Evolutionary conservation across 2,888 invertebrate species (phyloP).

Genomic region (Flexamia atlantica): DNA sequence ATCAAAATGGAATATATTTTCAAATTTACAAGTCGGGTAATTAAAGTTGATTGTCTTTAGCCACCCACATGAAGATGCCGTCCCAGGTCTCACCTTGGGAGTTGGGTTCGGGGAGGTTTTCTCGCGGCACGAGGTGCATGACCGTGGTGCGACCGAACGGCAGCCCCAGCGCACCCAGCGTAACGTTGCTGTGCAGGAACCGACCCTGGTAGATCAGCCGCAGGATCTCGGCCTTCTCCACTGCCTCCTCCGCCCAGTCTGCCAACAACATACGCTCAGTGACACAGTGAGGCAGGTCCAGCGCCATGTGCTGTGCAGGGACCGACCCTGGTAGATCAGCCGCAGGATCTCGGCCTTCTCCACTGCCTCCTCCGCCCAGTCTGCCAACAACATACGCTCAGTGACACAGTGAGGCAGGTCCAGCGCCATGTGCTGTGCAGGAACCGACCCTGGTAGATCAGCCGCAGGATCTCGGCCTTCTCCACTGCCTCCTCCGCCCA

Average conservation of each 20-base stretch:
- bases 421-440: constrained; percentile 98
- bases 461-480: constrained; percentile 97
- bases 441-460: constrained; percentile 99
- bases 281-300: constrained; percentile 97
- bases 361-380: constrained; percentile 97
- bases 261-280: no score
- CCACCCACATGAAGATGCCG: constrained; percentile 63
- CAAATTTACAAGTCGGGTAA: neutral
- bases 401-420: no score
- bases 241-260: constrained; percentile 98
- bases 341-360: constrained; percentile 98
- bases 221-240: constrained; percentile 97
- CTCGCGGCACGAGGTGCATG: constrained; percentile 99
- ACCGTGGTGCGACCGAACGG: constrained; percentile 99
- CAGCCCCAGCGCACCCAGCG: constrained; percentile 97
- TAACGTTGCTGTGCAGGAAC: constrained; percentile 99
- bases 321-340: constrained; percentile 99
- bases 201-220: constrained; percentile 99
- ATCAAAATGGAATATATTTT: constrained; percentile 3
- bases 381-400: constrained; percentile 85
- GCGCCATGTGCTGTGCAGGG: constrained; percentile 99
- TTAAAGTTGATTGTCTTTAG: neutral
- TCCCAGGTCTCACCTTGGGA: constrained; percentile 85
- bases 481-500: constrained; percentile 98
- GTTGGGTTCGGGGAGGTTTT: constrained; percentile 99